Base-by-base conservation (phyloP, 1,140 invertebrate species). In the Onthophagus taurus region DNA sequence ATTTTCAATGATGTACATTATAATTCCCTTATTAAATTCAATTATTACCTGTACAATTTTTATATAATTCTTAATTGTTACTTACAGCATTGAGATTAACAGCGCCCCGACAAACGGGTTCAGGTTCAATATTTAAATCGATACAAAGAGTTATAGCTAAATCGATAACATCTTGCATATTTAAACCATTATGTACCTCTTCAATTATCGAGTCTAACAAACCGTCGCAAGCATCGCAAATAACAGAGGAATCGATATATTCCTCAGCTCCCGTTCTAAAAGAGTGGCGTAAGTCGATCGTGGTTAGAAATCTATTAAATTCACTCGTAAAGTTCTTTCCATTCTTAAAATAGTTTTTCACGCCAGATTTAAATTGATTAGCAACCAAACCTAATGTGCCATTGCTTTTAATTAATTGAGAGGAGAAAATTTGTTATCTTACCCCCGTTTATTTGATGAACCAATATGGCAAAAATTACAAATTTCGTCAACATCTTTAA, bases 121-220 rank as follows among this genome's bases (percentile, higher is more conserved):
- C 23, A 26, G 6, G 6, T 26, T 26, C 23, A 26, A 26, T 26
- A 26, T 26, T 26, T n/a, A 26, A n/a, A 7, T 6, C 6, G n/a
- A 26, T 26, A 26, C 23, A 26, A 26, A 26, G 23, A 26, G 6
- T n/a, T 6, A 26, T 26, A 6, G n/a, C 23, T 26, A 26, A 26
- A 26, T 26, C n/a, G 6, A n/a, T 26, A 7, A 26, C n/a, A 26
- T 26, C 23, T 26, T 26, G 6, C 6, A n/a, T 26, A 26, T n/a
- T 26, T 26, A 26, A 26, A 26, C 23, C 23, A 26, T 26, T 26
- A 26, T 26, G 23, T 26, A 6, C n/a, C n/a, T 26, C 23, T 26
- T 43, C n/a, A 5, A 55, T 49, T n/a, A 58, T 30, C 14, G 36
- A 37, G 24, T 58, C 44, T 1, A 41, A 44, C 3, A 44, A 17